Percentiles rank a stretch among this genome's conserved stretches.
These are phyloP conservation scores for Drosophila aldrichi DNA, from an alignment of 2,888 invertebrate genomes.

Conservation along the genomic window DNA sequence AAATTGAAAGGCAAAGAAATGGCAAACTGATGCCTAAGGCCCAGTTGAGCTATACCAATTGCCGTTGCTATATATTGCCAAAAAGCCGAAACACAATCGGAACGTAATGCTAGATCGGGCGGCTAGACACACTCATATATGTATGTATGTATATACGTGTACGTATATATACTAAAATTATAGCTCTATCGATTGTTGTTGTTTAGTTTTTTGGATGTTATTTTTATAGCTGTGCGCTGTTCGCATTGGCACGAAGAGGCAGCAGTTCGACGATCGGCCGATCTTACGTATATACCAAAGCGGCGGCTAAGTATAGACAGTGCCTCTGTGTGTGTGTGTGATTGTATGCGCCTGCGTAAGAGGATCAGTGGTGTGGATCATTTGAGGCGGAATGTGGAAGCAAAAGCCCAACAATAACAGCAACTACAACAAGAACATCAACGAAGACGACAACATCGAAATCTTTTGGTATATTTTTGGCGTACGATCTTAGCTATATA, in stretches of 20 bases:
- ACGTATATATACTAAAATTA: slow-evolving; percentile 13
- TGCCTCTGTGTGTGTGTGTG: slow-evolving; percentile 17
- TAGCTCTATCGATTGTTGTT: slow-evolving; percentile 26
- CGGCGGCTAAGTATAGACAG: slow-evolving; percentile 73
- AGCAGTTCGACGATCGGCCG: slow-evolving; percentile 65
- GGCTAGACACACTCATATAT: slow-evolving; percentile 24
- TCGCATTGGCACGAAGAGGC: slow-evolving; percentile 32
- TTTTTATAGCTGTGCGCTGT: slow-evolving; percentile 61
- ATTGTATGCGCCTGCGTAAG: slow-evolving; percentile 68
- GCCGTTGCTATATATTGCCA: slow-evolving; percentile 52
- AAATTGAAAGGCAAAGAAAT: slow-evolving; percentile 41
- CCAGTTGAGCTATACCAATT: slow-evolving; percentile 33
- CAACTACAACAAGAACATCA: slow-evolving; percentile 10
- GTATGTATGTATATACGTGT: background rate
- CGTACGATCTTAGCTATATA: slow-evolving; percentile 56
- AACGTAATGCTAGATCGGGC: slow-evolving; percentile 65
- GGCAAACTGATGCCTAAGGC: slow-evolving; percentile 64
- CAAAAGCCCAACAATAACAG: slow-evolving; percentile 34
- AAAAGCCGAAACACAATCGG: slow-evolving; percentile 60
- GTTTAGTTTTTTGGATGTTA: slow-evolving; percentile 54
- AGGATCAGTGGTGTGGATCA: slow-evolving; percentile 62
- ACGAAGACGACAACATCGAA: slow-evolving; percentile 28
- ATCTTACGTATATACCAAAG: slow-evolving; percentile 56
- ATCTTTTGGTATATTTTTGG: slow-evolving; percentile 63
- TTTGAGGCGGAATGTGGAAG: slow-evolving; percentile 53